Evolutionary conservation across 35 echinoderm and acorn worm species (phyloP).

Genomic region (Diadema setosum): DNA sequence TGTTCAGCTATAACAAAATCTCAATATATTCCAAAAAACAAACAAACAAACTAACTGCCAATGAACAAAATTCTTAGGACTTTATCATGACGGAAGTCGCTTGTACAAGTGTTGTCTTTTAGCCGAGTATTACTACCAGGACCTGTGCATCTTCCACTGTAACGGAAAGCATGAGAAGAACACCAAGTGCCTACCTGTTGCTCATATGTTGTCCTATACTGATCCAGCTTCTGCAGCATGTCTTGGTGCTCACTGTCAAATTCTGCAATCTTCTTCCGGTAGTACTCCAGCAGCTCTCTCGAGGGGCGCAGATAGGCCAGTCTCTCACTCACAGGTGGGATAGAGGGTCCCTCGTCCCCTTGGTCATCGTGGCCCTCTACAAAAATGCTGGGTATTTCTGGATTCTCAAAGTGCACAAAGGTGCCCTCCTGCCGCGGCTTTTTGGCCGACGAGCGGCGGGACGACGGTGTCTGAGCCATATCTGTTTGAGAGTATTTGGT

Average conservation of each 20-base stretch:
- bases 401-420: background rate
- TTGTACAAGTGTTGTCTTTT: too few relatives aligned
- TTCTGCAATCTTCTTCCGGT: constrained; percentile 94
- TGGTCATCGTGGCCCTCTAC: constrained; percentile 19
- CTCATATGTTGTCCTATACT: constrained; percentile 99
- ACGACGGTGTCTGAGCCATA: background rate
- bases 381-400: background rate
- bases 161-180: background rate
- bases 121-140: too few relatives aligned
- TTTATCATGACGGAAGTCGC: too few relatives aligned
- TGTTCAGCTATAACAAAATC: too few relatives aligned
- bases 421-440: background rate
- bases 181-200: constrained; percentile 59
- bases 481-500: too few relatives aligned
- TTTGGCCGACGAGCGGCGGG: background rate
- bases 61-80: too few relatives aligned
- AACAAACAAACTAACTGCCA: too few relatives aligned
- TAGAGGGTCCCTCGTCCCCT: background rate
- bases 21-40: too few relatives aligned
- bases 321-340: constrained; percentile 89
- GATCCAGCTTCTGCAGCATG: constrained; percentile 90
- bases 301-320: constrained; percentile 87
- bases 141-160: background rate
- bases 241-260: constrained; percentile 98
- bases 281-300: constrained; percentile 93